Evolutionary conservation across 2,888 invertebrate genomes (phyloP).

Genomic region (Eurytoma adleriae): DNA sequence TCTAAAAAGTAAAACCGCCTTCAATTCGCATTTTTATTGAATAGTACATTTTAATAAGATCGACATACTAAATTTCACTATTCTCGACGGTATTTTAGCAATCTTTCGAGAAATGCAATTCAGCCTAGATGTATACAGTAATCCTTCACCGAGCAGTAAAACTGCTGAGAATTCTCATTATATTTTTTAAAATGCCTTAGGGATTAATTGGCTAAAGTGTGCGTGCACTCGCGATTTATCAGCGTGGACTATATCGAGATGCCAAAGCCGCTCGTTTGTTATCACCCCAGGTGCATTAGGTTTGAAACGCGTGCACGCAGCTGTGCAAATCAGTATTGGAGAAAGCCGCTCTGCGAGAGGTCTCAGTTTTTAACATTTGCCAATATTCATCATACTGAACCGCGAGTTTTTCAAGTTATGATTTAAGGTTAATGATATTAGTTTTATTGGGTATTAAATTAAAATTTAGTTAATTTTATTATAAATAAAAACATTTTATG

Average conservation of each 20-base stretch:
- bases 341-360: background rate
- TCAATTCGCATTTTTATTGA: no score
- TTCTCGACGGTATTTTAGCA: no score
- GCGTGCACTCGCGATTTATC: slow-evolving; percentile 30
- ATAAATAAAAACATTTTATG: no score
- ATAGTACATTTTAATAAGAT: no score
- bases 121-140: no score
- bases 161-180: slow-evolving; percentile 63
- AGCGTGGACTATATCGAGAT: background rate
- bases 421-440: background rate
- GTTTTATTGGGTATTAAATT: no score
- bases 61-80: no score
- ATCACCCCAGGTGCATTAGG: slow-evolving; percentile 54
- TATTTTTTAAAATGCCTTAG: slow-evolving; percentile 61
- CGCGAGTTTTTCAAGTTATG: background rate
- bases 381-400: background rate
- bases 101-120: no score
- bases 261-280: slow-evolving; percentile 49
- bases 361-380: background rate
- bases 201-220: slow-evolving; percentile 37
- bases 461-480: no score
- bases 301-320: slow-evolving; percentile 30
- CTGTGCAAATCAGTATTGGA: background rate
- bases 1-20: no score
- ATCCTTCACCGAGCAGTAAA: slow-evolving; percentile 58